These are phyloP conservation scores for Pelobates cultripes DNA, from an alignment of 2,797 vertebrate species.

Conservation along the genomic window DNA sequence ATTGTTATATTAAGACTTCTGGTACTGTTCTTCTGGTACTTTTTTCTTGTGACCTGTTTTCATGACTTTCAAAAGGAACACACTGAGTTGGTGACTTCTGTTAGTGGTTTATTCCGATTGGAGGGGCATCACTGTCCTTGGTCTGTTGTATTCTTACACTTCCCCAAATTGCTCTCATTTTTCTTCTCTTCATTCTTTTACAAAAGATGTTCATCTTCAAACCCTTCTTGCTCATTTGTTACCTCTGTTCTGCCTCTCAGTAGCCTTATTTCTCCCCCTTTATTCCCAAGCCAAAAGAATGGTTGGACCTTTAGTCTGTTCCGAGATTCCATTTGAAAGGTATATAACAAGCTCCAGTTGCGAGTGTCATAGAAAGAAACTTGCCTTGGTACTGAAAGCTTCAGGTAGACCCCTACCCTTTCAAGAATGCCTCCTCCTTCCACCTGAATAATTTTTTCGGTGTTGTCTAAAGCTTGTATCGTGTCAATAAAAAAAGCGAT, in stretches of 20 bases:
- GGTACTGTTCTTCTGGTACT: too few relatives aligned
- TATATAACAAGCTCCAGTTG: slow-evolving; percentile 6
- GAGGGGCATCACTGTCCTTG: neutral
- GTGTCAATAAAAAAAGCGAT: slow-evolving; percentile 20
- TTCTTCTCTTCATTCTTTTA: neutral
- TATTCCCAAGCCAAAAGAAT: slow-evolving; percentile 44
- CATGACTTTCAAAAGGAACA: too few relatives aligned
- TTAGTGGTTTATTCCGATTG: too few relatives aligned
- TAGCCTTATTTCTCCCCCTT: slow-evolving; percentile 11
- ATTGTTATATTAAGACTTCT: too few relatives aligned
- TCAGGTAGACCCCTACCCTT: slow-evolving; percentile 39
- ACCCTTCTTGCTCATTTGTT: neutral
- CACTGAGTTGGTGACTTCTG: too few relatives aligned
- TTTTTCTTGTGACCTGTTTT: too few relatives aligned
- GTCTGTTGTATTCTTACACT: neutral
- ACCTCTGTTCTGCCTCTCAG: too few relatives aligned
- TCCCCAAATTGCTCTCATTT: neutral
- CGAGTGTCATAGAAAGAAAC: slow-evolving; percentile 31
- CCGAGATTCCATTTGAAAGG: neutral
- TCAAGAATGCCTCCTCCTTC: neutral
- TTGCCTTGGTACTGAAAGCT: neutral
- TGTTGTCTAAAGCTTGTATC: slow-evolving; percentile 15
- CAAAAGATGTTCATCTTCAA: neutral
- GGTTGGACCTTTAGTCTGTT: neutral
- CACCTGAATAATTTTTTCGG: neutral